These are phyloP conservation scores for Aphidius gifuensis DNA, from an alignment of 1,140 invertebrate genomes.

Conservation along the genomic window DNA sequence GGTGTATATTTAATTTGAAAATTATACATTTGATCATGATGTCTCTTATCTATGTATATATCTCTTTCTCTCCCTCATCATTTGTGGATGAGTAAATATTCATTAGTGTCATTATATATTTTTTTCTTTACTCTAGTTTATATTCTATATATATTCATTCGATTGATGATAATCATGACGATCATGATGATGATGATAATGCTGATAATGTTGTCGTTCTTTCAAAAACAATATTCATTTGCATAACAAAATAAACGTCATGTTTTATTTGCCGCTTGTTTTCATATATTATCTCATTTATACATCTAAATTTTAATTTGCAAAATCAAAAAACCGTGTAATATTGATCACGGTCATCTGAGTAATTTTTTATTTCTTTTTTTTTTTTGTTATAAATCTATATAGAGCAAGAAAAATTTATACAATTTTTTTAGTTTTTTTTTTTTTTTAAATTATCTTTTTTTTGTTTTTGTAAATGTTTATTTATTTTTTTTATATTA, in stretches of 20 bases:
- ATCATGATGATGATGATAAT: too few relatives aligned
- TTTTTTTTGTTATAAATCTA: too few relatives aligned
- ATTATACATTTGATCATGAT: conserved; percentile 52
- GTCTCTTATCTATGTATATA: conserved; percentile 31
- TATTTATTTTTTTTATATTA: too few relatives aligned
- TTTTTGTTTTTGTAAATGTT: too few relatives aligned
- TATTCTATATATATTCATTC: neutral
- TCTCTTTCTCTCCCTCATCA: conserved; percentile 31
- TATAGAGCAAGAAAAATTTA: too few relatives aligned
- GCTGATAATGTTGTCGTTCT: conserved; percentile 10
- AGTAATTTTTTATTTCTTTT: conserved; percentile 5
- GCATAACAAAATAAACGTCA: conserved; percentile 49
- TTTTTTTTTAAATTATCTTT: too few relatives aligned
- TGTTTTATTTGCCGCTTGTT: conserved; percentile 39
- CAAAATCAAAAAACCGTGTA: too few relatives aligned
- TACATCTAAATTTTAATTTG: neutral
- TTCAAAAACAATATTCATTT: conserved; percentile 32
- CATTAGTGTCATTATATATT: conserved; percentile 40
- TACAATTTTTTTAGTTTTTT: too few relatives aligned
- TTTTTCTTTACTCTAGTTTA: conserved; percentile 14
- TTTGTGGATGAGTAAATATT: conserved; percentile 44
- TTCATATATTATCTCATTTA: conserved; percentile 1
- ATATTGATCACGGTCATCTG: too few relatives aligned
- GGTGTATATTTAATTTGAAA: conserved; percentile 46
- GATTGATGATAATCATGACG: too few relatives aligned